Percentiles rank a stretch among this genome's conserved stretches.
phyloP scores from a whole-genome alignment of 2,797 vertebrate genomes.

The Fratercula arctica region DNA sequence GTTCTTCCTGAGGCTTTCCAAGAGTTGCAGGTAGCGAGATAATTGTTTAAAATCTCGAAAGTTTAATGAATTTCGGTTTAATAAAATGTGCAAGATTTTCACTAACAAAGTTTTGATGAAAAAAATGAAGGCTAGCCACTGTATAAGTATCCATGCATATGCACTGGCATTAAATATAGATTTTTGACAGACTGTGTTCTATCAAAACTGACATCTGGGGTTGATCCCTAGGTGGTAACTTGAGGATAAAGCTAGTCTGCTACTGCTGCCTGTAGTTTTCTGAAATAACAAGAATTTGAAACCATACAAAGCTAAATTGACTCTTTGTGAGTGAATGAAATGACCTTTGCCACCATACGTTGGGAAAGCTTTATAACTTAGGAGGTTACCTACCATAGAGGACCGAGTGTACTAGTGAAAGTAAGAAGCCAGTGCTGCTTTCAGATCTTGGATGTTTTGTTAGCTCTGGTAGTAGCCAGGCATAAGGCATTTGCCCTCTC shows the following conservation, averaged over 20 bases:
- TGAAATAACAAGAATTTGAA: constrained; percentile 37
- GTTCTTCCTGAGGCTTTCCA: not conserved
- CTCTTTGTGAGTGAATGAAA: not conserved
- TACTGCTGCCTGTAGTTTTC: not conserved
- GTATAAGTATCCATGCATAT: not conserved
- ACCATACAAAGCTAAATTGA: not conserved
- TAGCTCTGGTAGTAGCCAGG: not conserved
- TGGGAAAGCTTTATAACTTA: not conserved
- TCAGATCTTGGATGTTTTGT: not conserved
- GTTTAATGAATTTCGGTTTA: not conserved
- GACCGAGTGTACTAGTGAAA: accelerated
- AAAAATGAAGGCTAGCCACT: not conserved
- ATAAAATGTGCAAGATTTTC: not conserved
- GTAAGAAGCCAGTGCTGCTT: not conserved
- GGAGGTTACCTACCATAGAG: not conserved
- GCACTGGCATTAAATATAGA: constrained; percentile 17
- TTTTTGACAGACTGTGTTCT: constrained; percentile 22
- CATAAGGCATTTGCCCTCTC: not conserved
- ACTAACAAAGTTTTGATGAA: not conserved
- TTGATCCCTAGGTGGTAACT: constrained; percentile 26
- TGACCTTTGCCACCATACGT: not conserved
- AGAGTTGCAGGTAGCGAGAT: not conserved
- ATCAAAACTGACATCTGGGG: constrained; percentile 24
- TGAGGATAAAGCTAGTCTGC: constrained; percentile 1
- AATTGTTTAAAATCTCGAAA: not conserved